Evolutionary conservation across 1,140 invertebrate genomes (phyloP).

Genomic region (Trissolcus basalis): DNA sequence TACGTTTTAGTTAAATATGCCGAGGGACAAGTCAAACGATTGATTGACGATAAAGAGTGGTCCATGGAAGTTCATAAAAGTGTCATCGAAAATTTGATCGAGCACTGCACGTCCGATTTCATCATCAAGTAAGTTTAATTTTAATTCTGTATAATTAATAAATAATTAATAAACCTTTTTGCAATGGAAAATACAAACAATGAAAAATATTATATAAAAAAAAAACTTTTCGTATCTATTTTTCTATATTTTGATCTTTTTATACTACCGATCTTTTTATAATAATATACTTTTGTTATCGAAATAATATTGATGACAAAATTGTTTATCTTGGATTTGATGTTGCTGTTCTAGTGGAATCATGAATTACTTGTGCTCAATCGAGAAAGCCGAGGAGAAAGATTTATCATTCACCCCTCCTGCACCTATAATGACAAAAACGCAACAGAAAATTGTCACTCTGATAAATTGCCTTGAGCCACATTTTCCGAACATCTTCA

Average conservation of each 20-base stretch:
- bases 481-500: conserved; percentile 50
- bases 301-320: neutral
- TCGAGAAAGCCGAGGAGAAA: conserved; percentile 12
- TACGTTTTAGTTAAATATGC: conserved; percentile 59
- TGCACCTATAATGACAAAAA: conserved; percentile 68
- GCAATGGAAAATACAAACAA: too few species aligned
- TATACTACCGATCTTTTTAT: too few species aligned
- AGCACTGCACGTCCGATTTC: conserved; percentile 21
- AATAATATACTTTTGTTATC: too few species aligned
- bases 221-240: neutral
- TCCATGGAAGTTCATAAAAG: conserved; percentile 46
- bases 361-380: conserved; percentile 19
- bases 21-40: conserved; percentile 46
- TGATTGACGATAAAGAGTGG: conserved; percentile 60
- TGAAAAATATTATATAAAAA: too few species aligned
- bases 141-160: conserved; percentile 9
- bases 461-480: conserved; percentile 62
- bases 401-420: conserved; percentile 64
- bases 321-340: conserved; percentile 9
- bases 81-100: conserved; percentile 52
- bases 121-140: conserved; percentile 41
- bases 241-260: neutral
- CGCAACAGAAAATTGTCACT: conserved; percentile 64
- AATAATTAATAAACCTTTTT: too few species aligned
- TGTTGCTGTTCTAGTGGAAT: conserved; percentile 42